These are phyloP conservation scores for Fissipunctia ypsillon DNA, from an alignment of 2,888 invertebrate genomes.

Conservation along the genomic window DNA sequence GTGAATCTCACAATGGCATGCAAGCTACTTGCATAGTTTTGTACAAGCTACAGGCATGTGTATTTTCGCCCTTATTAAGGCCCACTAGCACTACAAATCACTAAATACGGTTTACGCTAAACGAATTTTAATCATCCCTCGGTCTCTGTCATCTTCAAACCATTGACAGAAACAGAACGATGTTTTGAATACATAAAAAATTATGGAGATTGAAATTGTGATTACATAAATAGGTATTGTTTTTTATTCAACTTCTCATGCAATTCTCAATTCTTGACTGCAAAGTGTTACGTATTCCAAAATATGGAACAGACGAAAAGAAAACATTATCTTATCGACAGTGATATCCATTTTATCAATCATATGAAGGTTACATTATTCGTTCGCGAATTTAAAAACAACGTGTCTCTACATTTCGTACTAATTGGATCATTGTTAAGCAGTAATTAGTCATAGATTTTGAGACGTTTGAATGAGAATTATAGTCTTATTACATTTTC, in stretches of 20 bases:
- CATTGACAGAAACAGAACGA: not conserved
- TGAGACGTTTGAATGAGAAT: constrained; percentile 23
- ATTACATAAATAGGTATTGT: not conserved
- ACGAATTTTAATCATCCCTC: not conserved
- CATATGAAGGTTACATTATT: constrained; percentile 44
- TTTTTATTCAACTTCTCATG: too few relatives aligned
- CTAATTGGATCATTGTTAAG: constrained; percentile 10
- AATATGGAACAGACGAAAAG: constrained; percentile 10
- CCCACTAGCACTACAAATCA: too few relatives aligned
- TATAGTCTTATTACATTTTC: constrained; percentile 2
- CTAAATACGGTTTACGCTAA: not conserved
- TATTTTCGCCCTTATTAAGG: too few relatives aligned
- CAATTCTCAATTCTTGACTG: too few relatives aligned
- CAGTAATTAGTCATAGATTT: constrained; percentile 7
- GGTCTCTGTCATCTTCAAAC: not conserved
- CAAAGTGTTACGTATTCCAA: not conserved
- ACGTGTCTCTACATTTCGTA: constrained; percentile 12
- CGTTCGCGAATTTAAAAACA: constrained; percentile 20
- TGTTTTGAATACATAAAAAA: too few relatives aligned
- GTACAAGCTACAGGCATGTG: too few relatives aligned
- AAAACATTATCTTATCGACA: constrained; percentile 51
- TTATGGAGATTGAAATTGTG: not conserved
- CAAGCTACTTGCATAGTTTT: too few relatives aligned
- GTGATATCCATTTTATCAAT: constrained; percentile 21
- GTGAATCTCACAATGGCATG: too few relatives aligned